These are phyloP conservation scores for Drosophila nr. perissopoda DNA, from an alignment of 2,888 invertebrate species.

Conservation along the genomic window DNA sequence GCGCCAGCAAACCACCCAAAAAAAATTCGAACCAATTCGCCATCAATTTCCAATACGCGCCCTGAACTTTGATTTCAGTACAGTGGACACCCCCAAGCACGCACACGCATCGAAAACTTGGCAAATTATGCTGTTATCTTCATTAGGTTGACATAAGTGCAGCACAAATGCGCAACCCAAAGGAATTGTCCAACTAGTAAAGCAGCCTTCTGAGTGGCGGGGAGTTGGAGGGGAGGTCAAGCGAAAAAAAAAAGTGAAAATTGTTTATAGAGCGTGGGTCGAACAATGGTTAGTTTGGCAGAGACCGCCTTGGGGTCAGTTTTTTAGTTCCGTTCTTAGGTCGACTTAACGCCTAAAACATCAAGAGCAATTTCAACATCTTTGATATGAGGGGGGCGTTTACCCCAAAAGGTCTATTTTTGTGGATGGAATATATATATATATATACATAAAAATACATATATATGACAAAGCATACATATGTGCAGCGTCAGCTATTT, in stretches of 20 bases:
- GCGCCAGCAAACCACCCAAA: conserved; percentile 18
- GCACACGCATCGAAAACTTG: conserved; percentile 42
- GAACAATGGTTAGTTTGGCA: conserved; percentile 37
- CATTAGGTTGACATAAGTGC: conserved; percentile 80
- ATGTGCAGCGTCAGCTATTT: conserved; percentile 76
- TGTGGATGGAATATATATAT: not conserved
- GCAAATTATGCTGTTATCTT: conserved; percentile 81
- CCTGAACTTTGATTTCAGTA: conserved; percentile 71
- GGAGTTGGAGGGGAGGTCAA: conserved; percentile 16
- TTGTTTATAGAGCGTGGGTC: conserved; percentile 70
- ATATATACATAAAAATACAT: not conserved
- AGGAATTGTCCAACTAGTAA: conserved; percentile 58
- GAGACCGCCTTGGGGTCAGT: conserved; percentile 56
- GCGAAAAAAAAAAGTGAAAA: conserved; percentile 61
- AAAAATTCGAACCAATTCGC: conserved; percentile 21
- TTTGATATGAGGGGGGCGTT: conserved; percentile 65
- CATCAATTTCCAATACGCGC: conserved; percentile 69
- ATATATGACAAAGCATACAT: conserved; percentile 39
- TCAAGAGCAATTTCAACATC: conserved; percentile 64
- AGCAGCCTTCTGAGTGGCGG: not conserved
- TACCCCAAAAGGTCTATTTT: conserved; percentile 36
- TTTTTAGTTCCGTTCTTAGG: conserved; percentile 38
- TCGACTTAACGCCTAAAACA: conserved; percentile 72
- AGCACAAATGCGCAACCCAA: conserved; percentile 77
- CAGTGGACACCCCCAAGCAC: conserved; percentile 7